phyloP scores from a whole-genome alignment of 2,797 vertebrate species.

The Oreochromis grahami region DNA sequence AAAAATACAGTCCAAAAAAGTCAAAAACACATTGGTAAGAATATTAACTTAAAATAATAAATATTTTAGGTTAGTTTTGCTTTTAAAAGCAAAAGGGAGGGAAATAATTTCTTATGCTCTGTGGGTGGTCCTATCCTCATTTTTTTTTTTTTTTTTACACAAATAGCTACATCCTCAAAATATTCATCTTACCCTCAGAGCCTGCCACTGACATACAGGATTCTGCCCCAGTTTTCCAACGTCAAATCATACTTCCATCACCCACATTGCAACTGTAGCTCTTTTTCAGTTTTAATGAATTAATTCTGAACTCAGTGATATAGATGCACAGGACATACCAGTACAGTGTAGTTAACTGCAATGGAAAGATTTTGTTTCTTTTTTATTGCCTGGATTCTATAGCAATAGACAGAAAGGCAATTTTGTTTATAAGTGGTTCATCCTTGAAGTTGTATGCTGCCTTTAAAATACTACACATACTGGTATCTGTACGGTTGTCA shows the following conservation, averaged over 20 bases:
- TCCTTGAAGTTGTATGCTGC: not conserved
- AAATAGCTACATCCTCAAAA: not conserved
- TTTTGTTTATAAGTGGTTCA: slow-evolving; percentile 25
- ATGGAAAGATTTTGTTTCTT: not conserved
- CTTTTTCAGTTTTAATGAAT: not conserved
- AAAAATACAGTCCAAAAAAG: not conserved
- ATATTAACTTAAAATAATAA: not conserved
- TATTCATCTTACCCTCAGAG: not conserved
- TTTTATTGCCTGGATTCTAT: slow-evolving; percentile 5
- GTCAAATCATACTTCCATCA: not conserved
- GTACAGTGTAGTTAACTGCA: accelerated
- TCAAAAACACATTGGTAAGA: not conserved
- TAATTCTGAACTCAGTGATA: not conserved
- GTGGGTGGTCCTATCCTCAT: not conserved
- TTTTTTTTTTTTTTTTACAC: not conserved
- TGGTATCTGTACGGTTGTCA: not conserved
- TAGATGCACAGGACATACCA: not conserved
- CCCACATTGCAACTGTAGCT: not conserved
- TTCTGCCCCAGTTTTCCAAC: not conserved
- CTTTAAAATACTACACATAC: slow-evolving; percentile 13
- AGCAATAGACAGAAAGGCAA: not conserved
- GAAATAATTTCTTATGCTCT: not conserved
- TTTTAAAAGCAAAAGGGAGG: not conserved
- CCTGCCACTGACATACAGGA: not conserved
- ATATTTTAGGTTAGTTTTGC: not conserved